Evolutionary conservation across 2,797 vertebrate genomes (phyloP).

Genomic region (Cottoperca gobio): DNA sequence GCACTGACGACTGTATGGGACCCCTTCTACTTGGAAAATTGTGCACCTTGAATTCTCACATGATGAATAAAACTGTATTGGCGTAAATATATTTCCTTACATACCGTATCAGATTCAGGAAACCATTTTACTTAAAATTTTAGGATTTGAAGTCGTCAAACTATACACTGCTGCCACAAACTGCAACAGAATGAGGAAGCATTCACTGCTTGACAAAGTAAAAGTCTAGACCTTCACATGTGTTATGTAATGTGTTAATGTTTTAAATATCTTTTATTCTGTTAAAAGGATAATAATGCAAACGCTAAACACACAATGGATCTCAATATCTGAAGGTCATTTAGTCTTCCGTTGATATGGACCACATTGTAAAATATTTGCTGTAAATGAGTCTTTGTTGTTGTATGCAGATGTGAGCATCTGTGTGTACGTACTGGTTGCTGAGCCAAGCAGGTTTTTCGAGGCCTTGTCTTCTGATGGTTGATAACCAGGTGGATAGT

Average conservation of each 20-base stretch:
- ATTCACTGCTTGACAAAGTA: background rate
- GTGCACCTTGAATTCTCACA: background rate
- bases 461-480: constrained; percentile 94
- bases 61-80: background rate
- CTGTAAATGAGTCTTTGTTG: background rate
- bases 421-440: constrained; percentile 90
- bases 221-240: background rate
- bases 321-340: background rate
- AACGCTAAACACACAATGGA: background rate
- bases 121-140: background rate
- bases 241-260: no score
- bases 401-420: background rate
- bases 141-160: background rate
- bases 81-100: background rate
- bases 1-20: background rate
- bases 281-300: background rate
- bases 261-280: background rate
- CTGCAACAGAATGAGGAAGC: background rate
- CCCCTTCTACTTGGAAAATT: background rate
- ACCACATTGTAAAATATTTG: background rate
- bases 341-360: background rate
- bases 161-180: background rate
- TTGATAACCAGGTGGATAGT: constrained; percentile 93
- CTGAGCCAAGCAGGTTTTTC: constrained; percentile 97
- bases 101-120: background rate